These are phyloP conservation scores for Hystrix cristata DNA, from an alignment of 2,113 vertebrate species.

Conservation along the genomic window DNA sequence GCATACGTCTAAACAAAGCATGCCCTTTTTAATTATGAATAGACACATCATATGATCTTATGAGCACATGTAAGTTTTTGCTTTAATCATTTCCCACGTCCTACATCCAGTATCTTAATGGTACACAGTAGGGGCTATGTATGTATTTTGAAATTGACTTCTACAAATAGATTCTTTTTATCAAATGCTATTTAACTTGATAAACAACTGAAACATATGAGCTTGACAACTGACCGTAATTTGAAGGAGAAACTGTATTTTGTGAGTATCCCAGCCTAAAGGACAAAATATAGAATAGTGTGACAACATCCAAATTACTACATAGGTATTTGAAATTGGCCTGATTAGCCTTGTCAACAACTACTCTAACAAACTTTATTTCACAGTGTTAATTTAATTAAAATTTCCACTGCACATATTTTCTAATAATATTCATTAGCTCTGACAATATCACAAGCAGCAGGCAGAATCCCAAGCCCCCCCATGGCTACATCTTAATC, in stretches of 20 bases:
- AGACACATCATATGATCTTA: neutral
- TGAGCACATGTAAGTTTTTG: neutral
- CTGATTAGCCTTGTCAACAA: conserved; percentile 7
- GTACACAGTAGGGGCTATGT: neutral
- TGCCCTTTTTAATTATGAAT: conserved; percentile 17
- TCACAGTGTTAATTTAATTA: neutral
- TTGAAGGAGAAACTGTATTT: neutral
- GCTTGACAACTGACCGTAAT: neutral
- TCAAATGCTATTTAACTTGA: conserved; percentile 7
- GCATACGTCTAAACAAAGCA: neutral
- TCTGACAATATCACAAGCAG: neutral
- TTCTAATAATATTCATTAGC: neutral
- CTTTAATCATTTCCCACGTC: neutral
- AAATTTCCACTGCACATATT: neutral
- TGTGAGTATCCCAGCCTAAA: neutral
- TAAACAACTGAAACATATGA: neutral
- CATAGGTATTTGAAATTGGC: conserved; percentile 3
- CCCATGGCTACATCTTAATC: neutral
- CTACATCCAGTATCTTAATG: neutral
- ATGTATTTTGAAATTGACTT: conserved; percentile 49
- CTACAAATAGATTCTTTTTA: conserved; percentile 47
- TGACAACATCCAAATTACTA: neutral
- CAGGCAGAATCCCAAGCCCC: neutral
- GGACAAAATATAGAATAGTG: neutral
- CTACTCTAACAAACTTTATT: conserved; percentile 17